Evolutionary conservation across 1,140 invertebrate species (phyloP).

Genomic region (Propsilocerus akamusi): DNA sequence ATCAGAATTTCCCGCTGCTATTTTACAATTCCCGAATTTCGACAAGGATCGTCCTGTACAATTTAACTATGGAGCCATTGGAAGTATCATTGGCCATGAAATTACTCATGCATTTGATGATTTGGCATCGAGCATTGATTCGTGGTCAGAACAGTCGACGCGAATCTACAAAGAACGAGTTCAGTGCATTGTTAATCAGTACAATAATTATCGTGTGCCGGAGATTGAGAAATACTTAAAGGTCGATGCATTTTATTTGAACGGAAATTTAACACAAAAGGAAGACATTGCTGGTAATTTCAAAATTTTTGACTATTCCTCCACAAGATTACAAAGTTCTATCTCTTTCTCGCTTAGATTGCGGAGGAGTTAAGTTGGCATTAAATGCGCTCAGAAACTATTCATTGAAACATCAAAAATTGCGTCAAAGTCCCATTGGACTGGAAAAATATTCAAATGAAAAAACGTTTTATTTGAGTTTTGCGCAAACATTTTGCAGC

Average conservation of each 20-base stretch:
- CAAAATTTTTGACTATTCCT: no score
- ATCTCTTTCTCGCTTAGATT: no score
- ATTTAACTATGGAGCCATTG: constrained; percentile 46
- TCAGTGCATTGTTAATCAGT: constrained; percentile 78
- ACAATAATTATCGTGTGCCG: constrained; percentile 50
- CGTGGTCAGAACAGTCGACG: not conserved
- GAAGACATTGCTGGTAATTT: constrained; percentile 56
- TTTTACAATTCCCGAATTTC: constrained; percentile 55
- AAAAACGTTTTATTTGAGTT: not conserved
- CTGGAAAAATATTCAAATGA: not conserved
- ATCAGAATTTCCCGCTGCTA: constrained; percentile 59
- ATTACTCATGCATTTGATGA: constrained; percentile 39
- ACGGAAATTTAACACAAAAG: constrained; percentile 40
- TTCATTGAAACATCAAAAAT: not conserved
- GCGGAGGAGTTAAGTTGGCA: not conserved
- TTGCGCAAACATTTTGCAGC: constrained; percentile 26
- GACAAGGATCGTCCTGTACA: constrained; percentile 45
- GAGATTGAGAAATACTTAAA: constrained; percentile 34
- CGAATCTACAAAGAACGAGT: constrained; percentile 32
- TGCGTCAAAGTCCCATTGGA: not conserved
- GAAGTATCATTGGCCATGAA: constrained; percentile 42
- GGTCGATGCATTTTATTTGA: constrained; percentile 35
- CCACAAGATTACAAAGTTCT: no score
- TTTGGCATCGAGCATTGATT: not conserved
- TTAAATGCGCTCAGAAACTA: not conserved